These are phyloP conservation scores for Cyprinodon brontotheroides DNA, from an alignment of 2,113 vertebrate genomes.

Conservation along the genomic window DNA sequence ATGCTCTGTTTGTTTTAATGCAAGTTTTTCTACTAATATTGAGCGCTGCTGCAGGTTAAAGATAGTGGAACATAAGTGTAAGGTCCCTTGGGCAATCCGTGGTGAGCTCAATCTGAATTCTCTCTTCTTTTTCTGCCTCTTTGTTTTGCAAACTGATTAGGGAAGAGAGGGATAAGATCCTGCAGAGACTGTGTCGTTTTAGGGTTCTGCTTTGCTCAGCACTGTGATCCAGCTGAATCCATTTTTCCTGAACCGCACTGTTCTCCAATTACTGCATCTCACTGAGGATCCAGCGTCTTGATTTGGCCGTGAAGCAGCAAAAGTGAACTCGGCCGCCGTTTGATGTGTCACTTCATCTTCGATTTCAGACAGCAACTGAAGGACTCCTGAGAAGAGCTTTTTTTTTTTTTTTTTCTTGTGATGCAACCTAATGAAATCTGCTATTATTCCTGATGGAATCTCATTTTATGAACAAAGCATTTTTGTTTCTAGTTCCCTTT, in stretches of 20 bases:
- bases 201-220: constrained; percentile 68
- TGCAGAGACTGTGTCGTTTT: constrained; percentile 51
- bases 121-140: constrained; percentile 62
- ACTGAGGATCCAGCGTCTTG: constrained; percentile 44
- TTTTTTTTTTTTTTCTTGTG: constrained; percentile 48
- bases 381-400: constrained; percentile 36
- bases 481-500: constrained; percentile 35
- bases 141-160: constrained; percentile 66
- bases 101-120: constrained; percentile 63
- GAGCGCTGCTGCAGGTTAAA: constrained; percentile 49
- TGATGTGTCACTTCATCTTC: constrained; percentile 55
- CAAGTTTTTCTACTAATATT: constrained; percentile 30
- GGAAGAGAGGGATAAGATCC: constrained; percentile 47
- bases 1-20: constrained; percentile 28
- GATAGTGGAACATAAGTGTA: constrained; percentile 40
- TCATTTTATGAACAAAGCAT: constrained; percentile 6
- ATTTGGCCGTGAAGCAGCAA: constrained; percentile 32
- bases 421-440: constrained; percentile 66
- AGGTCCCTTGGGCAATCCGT: constrained; percentile 52
- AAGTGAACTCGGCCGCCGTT: constrained; percentile 34
- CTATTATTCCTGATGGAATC: constrained; percentile 25
- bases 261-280: constrained; percentile 69
- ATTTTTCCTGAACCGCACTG: constrained; percentile 42
- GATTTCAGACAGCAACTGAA: constrained; percentile 39
- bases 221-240: constrained; percentile 54